Percentiles rank a stretch among this genome's conserved stretches.
Conservation (phyloP, 2,113 vertebrate genomes). For the Salvelinus sp. region DNA sequence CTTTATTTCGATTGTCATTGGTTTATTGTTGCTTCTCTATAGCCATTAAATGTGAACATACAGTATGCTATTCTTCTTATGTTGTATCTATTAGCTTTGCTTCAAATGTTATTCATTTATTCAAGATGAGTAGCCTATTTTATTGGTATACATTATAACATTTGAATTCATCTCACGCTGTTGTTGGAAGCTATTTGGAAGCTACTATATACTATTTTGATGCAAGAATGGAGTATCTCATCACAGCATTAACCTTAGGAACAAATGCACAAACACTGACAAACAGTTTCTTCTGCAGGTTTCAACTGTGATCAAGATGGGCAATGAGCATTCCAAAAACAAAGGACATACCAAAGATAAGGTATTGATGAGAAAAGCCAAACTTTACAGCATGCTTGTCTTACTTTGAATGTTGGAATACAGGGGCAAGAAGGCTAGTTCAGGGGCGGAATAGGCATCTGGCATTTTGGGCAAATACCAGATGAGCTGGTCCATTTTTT, state of each 20-base stretch:
- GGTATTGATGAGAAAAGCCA: conserved; percentile 45
- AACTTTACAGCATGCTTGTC: background rate
- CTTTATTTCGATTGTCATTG: no score
- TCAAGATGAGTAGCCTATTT: background rate
- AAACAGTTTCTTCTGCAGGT: conserved; percentile 7
- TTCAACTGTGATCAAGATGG: conserved; percentile 60
- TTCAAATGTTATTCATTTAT: background rate
- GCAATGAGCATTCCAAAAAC: conserved; percentile 59
- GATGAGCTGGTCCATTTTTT: no score
- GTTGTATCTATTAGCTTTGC: background rate
- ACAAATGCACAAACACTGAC: background rate
- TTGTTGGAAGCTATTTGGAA: background rate
- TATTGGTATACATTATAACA: background rate
- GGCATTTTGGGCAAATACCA: no score
- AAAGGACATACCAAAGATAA: conserved; percentile 17
- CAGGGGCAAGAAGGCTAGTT: background rate
- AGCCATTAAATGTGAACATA: background rate
- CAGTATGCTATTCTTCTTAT: background rate
- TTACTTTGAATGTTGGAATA: background rate
- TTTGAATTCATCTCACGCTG: background rate
- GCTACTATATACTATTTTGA: background rate
- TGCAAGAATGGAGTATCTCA: background rate
- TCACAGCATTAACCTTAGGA: background rate
- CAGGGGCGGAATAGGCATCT: background rate
- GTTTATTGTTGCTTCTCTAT: no score